These are phyloP conservation scores for Eriosoma lanigerum DNA, from an alignment of 1,140 invertebrate species.

Conservation along the genomic window DNA sequence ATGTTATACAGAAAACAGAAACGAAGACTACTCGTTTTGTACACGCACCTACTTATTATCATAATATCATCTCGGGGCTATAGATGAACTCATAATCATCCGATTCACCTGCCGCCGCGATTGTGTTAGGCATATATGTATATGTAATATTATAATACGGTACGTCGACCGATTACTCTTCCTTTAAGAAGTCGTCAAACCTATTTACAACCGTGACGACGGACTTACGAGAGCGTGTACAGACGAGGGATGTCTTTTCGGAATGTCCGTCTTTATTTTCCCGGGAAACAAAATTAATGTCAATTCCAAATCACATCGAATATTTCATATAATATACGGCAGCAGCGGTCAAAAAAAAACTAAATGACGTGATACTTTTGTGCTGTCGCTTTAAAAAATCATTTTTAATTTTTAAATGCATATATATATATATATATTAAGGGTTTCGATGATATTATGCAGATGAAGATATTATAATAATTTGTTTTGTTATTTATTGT, in stretches of 20 bases:
- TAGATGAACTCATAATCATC: background rate
- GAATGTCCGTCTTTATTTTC: background rate
- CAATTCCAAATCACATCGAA: constrained; percentile 1
- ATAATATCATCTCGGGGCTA: background rate
- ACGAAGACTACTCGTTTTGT: too few relatives aligned
- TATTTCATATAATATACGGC: background rate
- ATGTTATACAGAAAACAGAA: too few relatives aligned
- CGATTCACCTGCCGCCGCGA: background rate
- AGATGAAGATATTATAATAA: background rate
- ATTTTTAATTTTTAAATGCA: constrained; percentile 6
- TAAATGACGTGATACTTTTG: background rate
- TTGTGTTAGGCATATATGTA: background rate
- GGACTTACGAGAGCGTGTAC: constrained; percentile 18
- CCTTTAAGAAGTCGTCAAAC: constrained; percentile 36
- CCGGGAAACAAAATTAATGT: constrained; percentile 32
- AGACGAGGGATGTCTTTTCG: background rate
- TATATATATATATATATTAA: background rate
- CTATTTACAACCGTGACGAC: constrained; percentile 37
- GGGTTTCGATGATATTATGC: background rate
- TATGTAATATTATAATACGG: background rate
- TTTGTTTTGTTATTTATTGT: background rate
- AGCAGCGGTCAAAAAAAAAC: background rate
- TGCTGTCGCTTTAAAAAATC: background rate
- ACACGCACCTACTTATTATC: too few relatives aligned
- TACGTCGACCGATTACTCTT: constrained; percentile 38